phyloP scores from a whole-genome alignment of 1,140 invertebrate genomes.

The Pachypsylla venusta region DNA sequence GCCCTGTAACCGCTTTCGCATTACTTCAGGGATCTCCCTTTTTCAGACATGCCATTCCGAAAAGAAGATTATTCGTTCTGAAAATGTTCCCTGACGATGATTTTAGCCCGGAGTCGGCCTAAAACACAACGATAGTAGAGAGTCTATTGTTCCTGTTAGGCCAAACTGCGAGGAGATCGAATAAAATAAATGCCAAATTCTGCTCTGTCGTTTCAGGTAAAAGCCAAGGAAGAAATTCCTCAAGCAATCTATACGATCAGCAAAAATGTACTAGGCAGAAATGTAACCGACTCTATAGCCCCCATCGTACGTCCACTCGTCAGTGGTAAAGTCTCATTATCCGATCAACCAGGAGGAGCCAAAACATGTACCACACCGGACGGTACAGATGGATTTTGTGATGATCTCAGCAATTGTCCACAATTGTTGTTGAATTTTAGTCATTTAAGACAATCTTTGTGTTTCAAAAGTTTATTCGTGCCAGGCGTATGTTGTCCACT shows the following conservation, averaged over 20 bases:
- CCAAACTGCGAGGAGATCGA: neutral
- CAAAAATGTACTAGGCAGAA: slow-evolving; percentile 61
- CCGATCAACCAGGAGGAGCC: slow-evolving; percentile 18
- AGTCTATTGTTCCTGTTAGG: neutral
- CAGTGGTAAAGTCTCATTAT: slow-evolving; percentile 24
- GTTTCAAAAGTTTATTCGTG: slow-evolving; percentile 80
- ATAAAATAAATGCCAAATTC: neutral
- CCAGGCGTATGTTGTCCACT: slow-evolving; percentile 79
- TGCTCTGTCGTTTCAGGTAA: slow-evolving; percentile 24
- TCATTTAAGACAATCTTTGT: slow-evolving; percentile 68
- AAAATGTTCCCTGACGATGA: no score
- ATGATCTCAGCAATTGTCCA: slow-evolving; percentile 76
- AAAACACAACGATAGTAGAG: neutral
- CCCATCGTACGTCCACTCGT: slow-evolving; percentile 47
- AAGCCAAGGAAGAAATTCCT: slow-evolving; percentile 40
- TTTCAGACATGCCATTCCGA: neutral
- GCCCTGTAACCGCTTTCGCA: no score
- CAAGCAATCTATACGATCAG: slow-evolving; percentile 61
- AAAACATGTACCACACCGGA: slow-evolving; percentile 59
- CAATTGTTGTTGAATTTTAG: slow-evolving; percentile 67
- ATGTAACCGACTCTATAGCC: slow-evolving; percentile 61
- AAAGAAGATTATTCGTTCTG: no score
- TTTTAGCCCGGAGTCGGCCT: neutral
- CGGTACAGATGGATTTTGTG: slow-evolving; percentile 60
- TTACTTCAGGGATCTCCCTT: neutral